Percentiles rank a stretch among this genome's conserved stretches.
Evolutionary conservation across 2,797 vertebrate genomes (phyloP).

Genomic region (Mus caroli): DNA sequence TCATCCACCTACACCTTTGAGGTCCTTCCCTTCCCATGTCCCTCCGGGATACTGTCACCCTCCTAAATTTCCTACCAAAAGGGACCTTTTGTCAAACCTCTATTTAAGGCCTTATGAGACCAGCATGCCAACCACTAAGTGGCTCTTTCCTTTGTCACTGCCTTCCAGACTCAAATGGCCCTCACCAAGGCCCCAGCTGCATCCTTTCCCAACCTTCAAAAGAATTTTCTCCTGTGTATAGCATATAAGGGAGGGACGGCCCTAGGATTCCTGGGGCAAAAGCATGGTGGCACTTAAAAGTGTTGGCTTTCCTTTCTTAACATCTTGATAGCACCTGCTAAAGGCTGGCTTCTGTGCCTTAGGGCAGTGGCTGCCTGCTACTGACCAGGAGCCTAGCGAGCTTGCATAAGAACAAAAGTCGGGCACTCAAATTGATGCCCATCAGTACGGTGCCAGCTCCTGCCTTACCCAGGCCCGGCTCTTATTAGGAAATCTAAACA

Average conservation of each 20-base stretch:
- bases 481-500: not conserved
- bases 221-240: not conserved
- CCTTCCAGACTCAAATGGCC: not conserved
- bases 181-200: not conserved
- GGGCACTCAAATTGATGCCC: not conserved
- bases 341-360: not conserved
- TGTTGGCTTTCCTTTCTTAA: not conserved
- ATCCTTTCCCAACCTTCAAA: not conserved
- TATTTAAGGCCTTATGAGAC: not conserved
- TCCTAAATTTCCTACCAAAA: not conserved
- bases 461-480: not conserved
- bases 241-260: not conserved
- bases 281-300: not conserved
- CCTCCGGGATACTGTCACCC: not conserved
- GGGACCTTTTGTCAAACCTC: not conserved
- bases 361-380: not conserved
- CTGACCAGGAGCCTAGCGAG: not conserved
- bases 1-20: not conserved
- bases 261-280: not conserved
- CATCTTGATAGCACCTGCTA: not conserved
- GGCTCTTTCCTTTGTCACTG: not conserved
- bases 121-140: not conserved
- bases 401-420: not conserved
- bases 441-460: not conserved
- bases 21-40: not conserved